Evolutionary conservation across 2,113 vertebrate genomes (phyloP), one percentile per base, ranked within the genome.

Genomic region (Planiliza haematocheilus): DNA sequence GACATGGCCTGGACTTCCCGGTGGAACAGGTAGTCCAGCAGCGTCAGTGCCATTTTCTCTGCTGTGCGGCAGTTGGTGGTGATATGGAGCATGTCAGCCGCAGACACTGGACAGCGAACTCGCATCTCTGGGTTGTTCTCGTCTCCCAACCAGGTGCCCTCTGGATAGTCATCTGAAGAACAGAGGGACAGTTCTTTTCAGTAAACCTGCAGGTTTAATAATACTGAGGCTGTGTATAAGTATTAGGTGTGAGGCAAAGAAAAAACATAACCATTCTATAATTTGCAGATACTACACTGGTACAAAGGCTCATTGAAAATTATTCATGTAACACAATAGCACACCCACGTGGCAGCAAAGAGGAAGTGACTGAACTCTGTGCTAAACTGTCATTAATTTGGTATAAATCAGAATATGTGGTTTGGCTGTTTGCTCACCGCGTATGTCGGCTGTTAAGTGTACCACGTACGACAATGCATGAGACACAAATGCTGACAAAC

Each of bases 1-100:
- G 97, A 99, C 85, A 98, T 96, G 3, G 98, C 98, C 86, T 99
- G 97, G 75, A 99, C 94, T 86, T 99, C 98, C 0, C 98, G 95
- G 78, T 99, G 97, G 79, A 99, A 99, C 21, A 99, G 95, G 83
- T 99, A 99, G 80, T 99, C 98, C 13, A 99, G 91, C 77, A 99
- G 89, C 0, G 98, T 99, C 36, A 99, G 92, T 0, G 97, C 97
- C 97, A 99, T 98, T 91, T 99, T 99, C 93, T 99, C 98, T 0
- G 98, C 96, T 0, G 98, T 98, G 64, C 97, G 96, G 83, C 98
- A 99, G 89, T 97, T 98, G 24, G 96, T 97, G 90, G 95, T 96
- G 91, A 99, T 96, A 82, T 98, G 97, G 59, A 99, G 91, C 97
- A 99, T 99, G 87, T 99, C 98, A 0, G 95, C 96, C 0, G 95